Evolutionary conservation across 2,113 vertebrate species (phyloP), one percentile per base, ranked within the genome.

Genomic region (Eubucco bourcierii): DNA sequence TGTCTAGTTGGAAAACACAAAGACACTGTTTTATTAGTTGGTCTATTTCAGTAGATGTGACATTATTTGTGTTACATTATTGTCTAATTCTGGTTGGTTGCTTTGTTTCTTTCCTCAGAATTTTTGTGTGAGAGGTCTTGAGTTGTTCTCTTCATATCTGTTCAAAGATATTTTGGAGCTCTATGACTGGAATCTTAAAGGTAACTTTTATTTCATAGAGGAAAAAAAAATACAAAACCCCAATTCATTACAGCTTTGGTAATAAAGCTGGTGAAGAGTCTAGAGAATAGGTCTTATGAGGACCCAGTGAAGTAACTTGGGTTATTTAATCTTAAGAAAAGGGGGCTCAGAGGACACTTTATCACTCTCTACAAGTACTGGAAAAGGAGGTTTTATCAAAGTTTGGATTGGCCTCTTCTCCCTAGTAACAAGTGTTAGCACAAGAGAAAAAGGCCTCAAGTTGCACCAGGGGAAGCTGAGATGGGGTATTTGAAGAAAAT

Each of bases 151-250:
- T 73, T 97, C 98, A 4, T 99, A 99, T 94, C 95, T 99, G 39
- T 99, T 99, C 97, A 98, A 98, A 98, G 99, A 99, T 96, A 97
- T 99, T 93, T 98, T 99, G 58, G 99, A 99, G 89, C 98, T 99
- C 31, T 99, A 99, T 52, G 99, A 99, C 98, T 99, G 99, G 99
- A 99, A 99, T 97, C 98, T 99, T 94, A 98, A 96, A 97, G 99
- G 99, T 99, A 98, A 94, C 16, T 64, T 90, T 52, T 56, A 59
- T 33, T 74, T 82, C 37, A 39, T 9, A 52, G 27, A 19, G n/a
- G n/a, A n/a, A 2, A 5, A 50, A 39, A 47, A 28, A 39, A 10
- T 24, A 50, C 3, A 66, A 59, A 80, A 19, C 0, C 4, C 12
- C 8, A 29, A 9, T 46, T 89, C 60, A 16, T 56, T 50, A 21